Base-by-base conservation (phyloP, 1,140 invertebrate species). In the Bombyx mori region DNA sequence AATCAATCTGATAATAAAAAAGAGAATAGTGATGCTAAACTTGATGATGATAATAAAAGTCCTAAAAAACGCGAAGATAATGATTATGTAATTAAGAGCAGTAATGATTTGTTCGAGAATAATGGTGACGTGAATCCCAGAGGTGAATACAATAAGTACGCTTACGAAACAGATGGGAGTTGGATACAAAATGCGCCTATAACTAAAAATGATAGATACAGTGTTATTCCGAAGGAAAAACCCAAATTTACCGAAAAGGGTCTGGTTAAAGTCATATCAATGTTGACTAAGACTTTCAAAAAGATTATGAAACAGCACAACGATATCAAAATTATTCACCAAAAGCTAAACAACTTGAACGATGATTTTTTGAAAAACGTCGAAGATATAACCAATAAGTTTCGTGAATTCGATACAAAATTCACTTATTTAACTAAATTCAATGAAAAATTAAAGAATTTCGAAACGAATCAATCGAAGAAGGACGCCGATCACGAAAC, bases 301-400 rank as follows among this genome's bases (percentile, higher is more conserved):
- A 86, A 82, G 46, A 77, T 82, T 12, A 82, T 78, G 71, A 84
- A 75, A 61, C 81, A 86, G 58, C 79, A 86, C 52, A 69, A 66
- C 8, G 78, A 80, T 54, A 82, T 86, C 3, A 81, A 79, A 66
- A 57, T 61, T 18, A 82, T 82, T 56, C 71, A 84, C 9, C 65
- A 56, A 35, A 73, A 67, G 52, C 55, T 86, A 8, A 58, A 62
- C 0, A 63, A 55, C 22, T 58, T 77, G 7, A 82, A 82, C 58
- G 69, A 76, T 43, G 66, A 80, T 44, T 77, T 83, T 46, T 56
- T 63, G 8, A 78, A 79, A 61, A 82, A 79, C 54, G 52, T 76
- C 6, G 62, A 62, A 6, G 18, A 45, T 26, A 58, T 83, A 7
- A 71, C 62, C 0, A 65, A 56, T 1, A 82, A 82, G 63, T 77